Evolutionary conservation across 2,797 vertebrate species (phyloP).

Genomic region (Mus minutoides): DNA sequence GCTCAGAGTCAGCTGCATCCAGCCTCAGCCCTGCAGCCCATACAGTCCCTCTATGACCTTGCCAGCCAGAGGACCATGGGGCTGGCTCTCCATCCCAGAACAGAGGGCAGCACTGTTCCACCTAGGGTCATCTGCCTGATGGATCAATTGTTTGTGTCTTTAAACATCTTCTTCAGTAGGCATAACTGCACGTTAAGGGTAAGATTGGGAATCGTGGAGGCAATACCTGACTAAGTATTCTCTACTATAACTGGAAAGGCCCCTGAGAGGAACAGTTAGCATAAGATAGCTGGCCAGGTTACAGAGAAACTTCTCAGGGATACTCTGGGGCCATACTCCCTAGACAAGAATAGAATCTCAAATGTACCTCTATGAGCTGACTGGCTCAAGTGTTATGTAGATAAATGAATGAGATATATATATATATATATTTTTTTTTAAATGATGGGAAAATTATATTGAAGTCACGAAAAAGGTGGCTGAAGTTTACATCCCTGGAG

Average conservation of each 20-base stretch:
- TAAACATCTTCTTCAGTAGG: neutral
- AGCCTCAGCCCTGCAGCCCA: neutral
- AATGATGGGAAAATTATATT: neutral
- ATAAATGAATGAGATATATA: neutral
- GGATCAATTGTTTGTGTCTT: neutral
- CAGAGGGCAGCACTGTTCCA: too few species aligned
- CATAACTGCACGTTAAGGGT: neutral
- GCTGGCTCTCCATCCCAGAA: fast-evolving
- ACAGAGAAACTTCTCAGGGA: neutral
- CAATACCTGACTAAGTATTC: neutral
- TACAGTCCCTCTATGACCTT: fast-evolving
- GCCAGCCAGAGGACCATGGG: neutral
- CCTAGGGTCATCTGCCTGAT: neutral
- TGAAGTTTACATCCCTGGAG: neutral
- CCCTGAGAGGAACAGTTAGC: neutral
- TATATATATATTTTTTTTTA: neutral
- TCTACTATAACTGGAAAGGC: too few species aligned
- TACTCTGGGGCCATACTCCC: fast-evolving
- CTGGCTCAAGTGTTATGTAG: neutral
- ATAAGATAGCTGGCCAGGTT: too few species aligned
- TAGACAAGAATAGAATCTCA: neutral
- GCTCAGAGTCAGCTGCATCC: neutral
- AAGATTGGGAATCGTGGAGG: neutral
- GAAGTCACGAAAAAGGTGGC: neutral
- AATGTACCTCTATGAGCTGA: neutral